These are phyloP conservation scores for Myoxocephalus aenaeus DNA, from an alignment of 2,797 vertebrate species.

Conservation along the genomic window DNA sequence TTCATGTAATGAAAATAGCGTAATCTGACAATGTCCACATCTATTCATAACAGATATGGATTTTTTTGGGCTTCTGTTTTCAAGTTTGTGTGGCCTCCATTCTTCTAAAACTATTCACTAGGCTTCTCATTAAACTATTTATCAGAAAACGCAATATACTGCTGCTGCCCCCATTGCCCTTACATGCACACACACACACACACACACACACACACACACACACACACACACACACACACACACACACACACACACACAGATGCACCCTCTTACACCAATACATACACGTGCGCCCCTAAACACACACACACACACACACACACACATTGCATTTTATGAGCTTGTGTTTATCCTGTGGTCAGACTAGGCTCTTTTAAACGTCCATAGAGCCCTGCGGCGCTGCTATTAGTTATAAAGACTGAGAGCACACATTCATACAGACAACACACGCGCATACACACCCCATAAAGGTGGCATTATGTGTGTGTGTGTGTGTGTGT, in stretches of 20 bases:
- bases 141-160: conserved; percentile 71
- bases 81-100: conserved; percentile 26
- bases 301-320: conserved; percentile 45
- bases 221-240: conserved; percentile 44
- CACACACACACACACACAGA: conserved; percentile 27
- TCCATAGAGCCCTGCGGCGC: conserved; percentile 72
- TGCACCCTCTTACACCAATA: conserved; percentile 7
- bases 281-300: conserved; percentile 19
- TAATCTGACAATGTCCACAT: not conserved
- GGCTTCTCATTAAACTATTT: conserved; percentile 41
- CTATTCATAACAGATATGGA: not conserved
- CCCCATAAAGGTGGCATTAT: conserved; percentile 78
- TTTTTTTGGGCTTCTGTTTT: conserved; percentile 31
- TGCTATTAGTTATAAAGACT: conserved; percentile 78
- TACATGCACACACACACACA: conserved; percentile 35
- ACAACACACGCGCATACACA: conserved; percentile 61
- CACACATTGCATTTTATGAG: conserved; percentile 72
- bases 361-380: conserved; percentile 80
- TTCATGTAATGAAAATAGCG: not conserved
- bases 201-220: conserved; percentile 16
- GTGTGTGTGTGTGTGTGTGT: conserved; percentile 46
- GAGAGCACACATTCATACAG: conserved; percentile 74
- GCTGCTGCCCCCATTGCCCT: conserved; percentile 49
- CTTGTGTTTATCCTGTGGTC: conserved; percentile 82
- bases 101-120: conserved; percentile 46